Conservation (phyloP, 2,113 vertebrate species). For the Promerops cafer region DNA sequence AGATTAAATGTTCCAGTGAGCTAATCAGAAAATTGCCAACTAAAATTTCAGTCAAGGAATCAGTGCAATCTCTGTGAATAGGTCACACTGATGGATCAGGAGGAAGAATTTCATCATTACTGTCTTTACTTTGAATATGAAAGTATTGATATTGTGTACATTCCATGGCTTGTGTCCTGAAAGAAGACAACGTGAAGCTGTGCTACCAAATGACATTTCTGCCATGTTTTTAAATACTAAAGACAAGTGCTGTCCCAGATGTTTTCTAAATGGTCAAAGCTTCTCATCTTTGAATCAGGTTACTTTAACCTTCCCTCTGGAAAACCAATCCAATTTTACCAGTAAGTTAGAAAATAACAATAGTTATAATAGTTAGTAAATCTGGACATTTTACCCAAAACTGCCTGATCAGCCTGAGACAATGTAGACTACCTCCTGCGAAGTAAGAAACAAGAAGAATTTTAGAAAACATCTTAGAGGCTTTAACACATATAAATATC, state of each 20-base stretch:
- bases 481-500: not conserved
- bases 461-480: not conserved
- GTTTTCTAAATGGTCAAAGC: not conserved
- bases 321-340: not conserved
- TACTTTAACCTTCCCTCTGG: not conserved
- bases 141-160: not conserved
- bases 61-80: not conserved
- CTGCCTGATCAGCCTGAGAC: not conserved
- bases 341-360: not conserved
- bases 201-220: not conserved
- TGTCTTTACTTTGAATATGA: not conserved
- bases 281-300: not conserved
- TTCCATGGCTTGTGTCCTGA: not conserved
- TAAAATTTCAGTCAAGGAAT: not conserved
- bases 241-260: not conserved
- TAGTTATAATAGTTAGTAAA: too few species aligned
- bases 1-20: not conserved
- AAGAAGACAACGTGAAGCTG: not conserved
- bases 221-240: not conserved
- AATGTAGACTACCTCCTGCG: accelerated
- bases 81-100: not conserved
- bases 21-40: not conserved
- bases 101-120: not conserved
- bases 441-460: not conserved
- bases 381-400: not conserved